Conservation (phyloP, 2,797 vertebrate species). For the Rhynchonycteris naso region DNA sequence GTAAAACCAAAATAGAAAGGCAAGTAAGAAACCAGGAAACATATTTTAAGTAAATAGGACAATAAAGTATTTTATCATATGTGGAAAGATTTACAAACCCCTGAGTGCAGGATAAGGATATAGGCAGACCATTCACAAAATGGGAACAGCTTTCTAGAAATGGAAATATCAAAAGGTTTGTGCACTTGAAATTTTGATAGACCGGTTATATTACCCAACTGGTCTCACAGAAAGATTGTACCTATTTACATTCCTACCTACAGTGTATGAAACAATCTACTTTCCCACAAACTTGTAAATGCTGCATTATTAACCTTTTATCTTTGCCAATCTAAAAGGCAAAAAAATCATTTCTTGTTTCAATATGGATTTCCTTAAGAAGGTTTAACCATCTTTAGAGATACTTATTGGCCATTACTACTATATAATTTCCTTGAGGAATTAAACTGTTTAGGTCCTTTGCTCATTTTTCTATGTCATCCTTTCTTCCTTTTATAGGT, state of each 20-base stretch:
- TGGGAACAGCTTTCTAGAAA: constrained; percentile 28
- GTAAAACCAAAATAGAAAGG: constrained; percentile 50
- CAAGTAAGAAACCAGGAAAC: constrained; percentile 36
- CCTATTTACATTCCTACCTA: not conserved
- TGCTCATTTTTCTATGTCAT: constrained; percentile 9
- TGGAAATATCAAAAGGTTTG: not conserved
- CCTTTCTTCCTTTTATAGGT: not conserved
- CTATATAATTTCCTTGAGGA: constrained; percentile 10
- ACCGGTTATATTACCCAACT: not conserved
- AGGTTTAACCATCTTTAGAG: constrained; percentile 11
- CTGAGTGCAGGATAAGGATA: not conserved
- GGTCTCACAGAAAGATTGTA: constrained; percentile 16
- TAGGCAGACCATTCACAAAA: not conserved
- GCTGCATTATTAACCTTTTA: constrained; percentile 13
- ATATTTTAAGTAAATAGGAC: not conserved
- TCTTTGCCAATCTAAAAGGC: not conserved
- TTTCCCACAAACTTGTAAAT: constrained; percentile 19
- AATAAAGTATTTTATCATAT: constrained; percentile 3
- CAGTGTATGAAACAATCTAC: not conserved
- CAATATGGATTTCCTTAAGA: not conserved
- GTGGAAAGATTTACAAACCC: constrained; percentile 25
- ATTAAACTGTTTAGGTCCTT: constrained; percentile 9
- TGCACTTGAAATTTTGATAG: not conserved
- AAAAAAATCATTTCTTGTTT: constrained; percentile 33
- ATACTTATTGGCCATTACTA: not conserved